Evolutionary conservation across 2,113 vertebrate genomes (phyloP).

Genomic region (Theristicus caerulescens): DNA sequence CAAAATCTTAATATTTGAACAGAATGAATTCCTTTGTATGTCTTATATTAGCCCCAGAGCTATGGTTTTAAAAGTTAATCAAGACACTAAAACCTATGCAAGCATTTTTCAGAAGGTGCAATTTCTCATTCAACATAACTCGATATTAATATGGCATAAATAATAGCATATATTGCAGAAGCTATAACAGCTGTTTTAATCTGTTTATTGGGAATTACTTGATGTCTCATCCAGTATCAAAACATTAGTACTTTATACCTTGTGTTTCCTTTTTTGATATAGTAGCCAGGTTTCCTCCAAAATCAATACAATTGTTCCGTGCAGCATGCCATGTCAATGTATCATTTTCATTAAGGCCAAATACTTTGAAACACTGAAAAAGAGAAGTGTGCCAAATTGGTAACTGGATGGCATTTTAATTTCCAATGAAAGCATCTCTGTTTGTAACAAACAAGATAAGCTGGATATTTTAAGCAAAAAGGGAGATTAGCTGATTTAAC

Average conservation of each 20-base stretch:
- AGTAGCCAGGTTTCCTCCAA: conserved; percentile 89
- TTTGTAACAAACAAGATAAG: not conserved
- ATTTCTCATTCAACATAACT: not conserved
- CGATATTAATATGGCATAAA: not conserved
- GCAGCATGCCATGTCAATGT: conserved; percentile 80
- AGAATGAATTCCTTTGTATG: not conserved
- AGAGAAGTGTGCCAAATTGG: not conserved
- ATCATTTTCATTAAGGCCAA: conserved; percentile 69
- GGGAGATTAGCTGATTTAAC: not conserved
- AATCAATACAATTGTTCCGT: conserved; percentile 75
- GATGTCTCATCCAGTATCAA: not conserved
- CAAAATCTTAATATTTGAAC: not conserved
- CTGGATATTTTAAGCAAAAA: not conserved
- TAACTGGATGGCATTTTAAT: not conserved
- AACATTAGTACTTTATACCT: conserved; percentile 69
- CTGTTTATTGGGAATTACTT: not conserved
- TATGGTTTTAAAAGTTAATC: not conserved
- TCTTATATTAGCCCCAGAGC: not conserved
- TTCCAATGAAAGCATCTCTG: not conserved
- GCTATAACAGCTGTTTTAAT: not conserved
- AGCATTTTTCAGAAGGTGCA: not conserved
- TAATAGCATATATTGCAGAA: not conserved
- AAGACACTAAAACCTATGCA: not conserved
- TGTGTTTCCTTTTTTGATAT: conserved; percentile 80
- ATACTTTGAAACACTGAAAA: conserved; percentile 85